Percentiles rank a stretch among this genome's conserved stretches.
Conservation (phyloP, 2,113 vertebrate species). For the Dolichallabes microphthalmus region DNA sequence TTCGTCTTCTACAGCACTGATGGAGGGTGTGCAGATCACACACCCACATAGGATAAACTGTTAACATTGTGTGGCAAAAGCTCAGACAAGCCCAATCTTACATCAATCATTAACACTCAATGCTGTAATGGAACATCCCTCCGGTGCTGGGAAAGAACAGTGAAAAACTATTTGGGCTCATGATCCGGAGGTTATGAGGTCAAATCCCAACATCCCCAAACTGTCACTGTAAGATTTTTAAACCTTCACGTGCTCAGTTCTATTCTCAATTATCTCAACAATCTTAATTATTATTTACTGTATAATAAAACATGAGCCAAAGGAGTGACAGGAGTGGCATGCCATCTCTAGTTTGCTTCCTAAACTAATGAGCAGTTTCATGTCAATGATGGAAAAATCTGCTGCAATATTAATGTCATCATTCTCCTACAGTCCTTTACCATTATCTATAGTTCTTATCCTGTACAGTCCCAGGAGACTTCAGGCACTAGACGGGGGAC, state of each 20-base stretch:
- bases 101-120: background rate
- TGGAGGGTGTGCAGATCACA: constrained; percentile 30
- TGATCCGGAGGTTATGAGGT: background rate
- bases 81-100: background rate
- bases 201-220: background rate
- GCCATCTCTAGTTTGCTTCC: no score
- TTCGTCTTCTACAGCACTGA: constrained; percentile 64
- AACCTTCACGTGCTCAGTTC: background rate
- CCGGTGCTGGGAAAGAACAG: background rate
- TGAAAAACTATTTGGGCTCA: background rate
- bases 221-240: background rate
- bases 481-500: no score
- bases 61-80: background rate
- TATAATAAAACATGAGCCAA: background rate
- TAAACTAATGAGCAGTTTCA: background rate
- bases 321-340: background rate
- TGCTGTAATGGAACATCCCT: background rate
- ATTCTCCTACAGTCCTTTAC: background rate
- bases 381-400: background rate
- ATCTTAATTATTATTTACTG: background rate
- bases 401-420: background rate
- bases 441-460: no score
- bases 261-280: background rate
- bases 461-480: no score
- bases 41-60: background rate